A percentile compares a stretch with the other conserved stretches of the same genome.
phyloP scores from a whole-genome alignment of 2,113 vertebrate species.

The Burhinus bistriatus region DNA sequence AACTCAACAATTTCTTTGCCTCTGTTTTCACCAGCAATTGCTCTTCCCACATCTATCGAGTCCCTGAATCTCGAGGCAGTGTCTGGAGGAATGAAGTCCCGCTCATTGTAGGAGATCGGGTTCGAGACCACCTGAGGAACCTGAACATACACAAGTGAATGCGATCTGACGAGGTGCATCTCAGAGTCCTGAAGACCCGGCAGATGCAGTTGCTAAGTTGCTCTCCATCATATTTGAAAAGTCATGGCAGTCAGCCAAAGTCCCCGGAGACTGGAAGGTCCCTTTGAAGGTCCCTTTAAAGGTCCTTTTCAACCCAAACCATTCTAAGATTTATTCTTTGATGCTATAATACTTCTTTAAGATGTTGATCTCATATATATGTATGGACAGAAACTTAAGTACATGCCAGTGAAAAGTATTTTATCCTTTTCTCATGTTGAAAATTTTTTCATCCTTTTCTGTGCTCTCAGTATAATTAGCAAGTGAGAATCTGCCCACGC shows the following conservation, averaged over 20 bases:
- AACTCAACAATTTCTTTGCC: background rate
- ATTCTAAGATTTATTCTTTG: background rate
- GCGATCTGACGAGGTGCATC: rapidly evolving
- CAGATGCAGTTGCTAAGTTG: background rate
- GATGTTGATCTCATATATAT: background rate
- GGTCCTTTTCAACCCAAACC: background rate
- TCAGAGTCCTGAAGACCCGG: background rate
- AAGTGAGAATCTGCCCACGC: slow-evolving; percentile 70
- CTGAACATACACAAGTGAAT: background rate
- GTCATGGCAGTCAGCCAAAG: background rate
- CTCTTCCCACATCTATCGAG: background rate
- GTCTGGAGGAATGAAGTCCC: background rate
- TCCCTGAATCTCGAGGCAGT: background rate
- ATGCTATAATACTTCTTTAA: background rate
- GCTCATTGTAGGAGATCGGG: background rate
- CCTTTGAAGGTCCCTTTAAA: background rate
- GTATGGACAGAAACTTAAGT: background rate
- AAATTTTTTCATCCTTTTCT: slow-evolving; percentile 22
- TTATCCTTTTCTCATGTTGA: slow-evolving; percentile 29
- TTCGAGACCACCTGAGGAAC: background rate
- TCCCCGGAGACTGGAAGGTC: background rate
- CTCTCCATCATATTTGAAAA: background rate
- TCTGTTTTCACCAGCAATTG: background rate
- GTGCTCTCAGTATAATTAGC: slow-evolving; percentile 67
- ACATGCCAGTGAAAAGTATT: background rate